Percentiles rank a stretch among this genome's conserved stretches.
These are phyloP conservation scores for Trachelus iudaicus DNA, from an alignment of 2,888 invertebrate genomes.

Conservation along the genomic window DNA sequence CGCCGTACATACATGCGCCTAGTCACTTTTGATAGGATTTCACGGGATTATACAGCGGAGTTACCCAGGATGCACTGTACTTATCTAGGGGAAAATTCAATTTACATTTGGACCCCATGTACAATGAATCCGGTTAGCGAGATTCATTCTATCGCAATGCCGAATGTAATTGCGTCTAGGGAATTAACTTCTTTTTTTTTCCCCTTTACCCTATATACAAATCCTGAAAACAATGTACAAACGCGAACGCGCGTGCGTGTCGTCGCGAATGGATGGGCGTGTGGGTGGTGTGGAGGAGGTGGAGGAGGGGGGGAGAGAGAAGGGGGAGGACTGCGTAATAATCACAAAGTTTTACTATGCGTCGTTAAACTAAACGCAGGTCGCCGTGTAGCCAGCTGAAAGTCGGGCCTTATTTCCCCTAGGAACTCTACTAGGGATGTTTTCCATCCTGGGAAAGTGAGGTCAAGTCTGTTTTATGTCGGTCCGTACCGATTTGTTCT, in stretches of 20 bases:
- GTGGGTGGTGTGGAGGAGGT: too few species aligned
- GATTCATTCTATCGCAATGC: background rate
- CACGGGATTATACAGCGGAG: background rate
- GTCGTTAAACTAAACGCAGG: constrained; percentile 16
- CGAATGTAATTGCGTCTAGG: background rate
- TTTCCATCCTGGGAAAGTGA: background rate
- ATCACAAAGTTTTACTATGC: constrained; percentile 20
- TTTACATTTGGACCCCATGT: background rate
- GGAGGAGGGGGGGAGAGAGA: too few species aligned
- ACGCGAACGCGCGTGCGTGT: too few species aligned
- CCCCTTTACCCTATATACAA: background rate
- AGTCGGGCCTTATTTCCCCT: background rate
- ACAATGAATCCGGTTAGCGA: background rate
- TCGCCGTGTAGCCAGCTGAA: background rate
- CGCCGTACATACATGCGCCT: background rate
- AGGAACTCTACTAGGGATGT: background rate
- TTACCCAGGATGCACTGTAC: background rate
- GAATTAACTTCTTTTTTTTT: background rate
- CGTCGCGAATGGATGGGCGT: too few species aligned
- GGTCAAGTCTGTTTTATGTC: background rate
- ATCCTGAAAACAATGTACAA: background rate
- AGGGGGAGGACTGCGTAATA: constrained; percentile 4
- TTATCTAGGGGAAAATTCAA: background rate
- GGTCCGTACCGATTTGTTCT: background rate
- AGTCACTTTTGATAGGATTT: background rate